Evolutionary conservation across 2,888 invertebrate species (phyloP).

Genomic region (Syrphus vitripennis): DNA sequence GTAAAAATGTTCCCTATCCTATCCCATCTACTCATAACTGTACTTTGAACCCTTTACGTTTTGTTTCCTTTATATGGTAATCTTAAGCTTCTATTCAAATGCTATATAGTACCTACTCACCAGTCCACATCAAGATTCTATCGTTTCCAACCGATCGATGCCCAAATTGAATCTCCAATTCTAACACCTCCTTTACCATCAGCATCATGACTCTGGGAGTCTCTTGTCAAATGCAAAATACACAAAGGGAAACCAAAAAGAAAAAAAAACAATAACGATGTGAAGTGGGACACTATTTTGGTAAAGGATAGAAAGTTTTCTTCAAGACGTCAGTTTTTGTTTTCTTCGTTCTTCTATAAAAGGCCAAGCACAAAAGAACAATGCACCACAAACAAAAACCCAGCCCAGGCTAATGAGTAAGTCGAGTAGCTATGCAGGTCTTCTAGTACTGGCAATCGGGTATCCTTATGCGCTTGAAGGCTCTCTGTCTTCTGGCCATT

Average conservation of each 20-base stretch:
- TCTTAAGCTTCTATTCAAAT: background rate
- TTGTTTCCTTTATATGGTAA: constrained; percentile 13
- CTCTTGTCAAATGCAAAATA: background rate
- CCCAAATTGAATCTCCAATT: constrained; percentile 6
- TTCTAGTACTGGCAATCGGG: background rate
- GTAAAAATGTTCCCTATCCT: constrained; percentile 5
- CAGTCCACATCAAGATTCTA: constrained; percentile 14
- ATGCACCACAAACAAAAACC: background rate
- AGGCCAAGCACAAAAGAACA: background rate
- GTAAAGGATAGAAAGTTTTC: constrained; percentile 1
- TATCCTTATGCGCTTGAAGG: background rate
- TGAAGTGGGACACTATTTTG: constrained; percentile 1
- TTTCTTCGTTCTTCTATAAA: constrained; percentile 5
- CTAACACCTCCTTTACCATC: background rate
- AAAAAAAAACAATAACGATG: background rate
- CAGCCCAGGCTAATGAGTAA: constrained; percentile 23
- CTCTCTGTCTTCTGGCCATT: background rate
- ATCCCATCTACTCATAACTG: constrained; percentile 34
- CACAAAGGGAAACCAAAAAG: background rate
- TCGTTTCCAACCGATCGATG: background rate
- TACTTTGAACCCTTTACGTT: constrained; percentile 45
- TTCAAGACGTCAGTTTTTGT: background rate
- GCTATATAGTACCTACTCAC: too few relatives aligned
- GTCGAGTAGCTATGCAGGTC: constrained; percentile 18
- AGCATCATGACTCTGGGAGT: background rate